Evolutionary conservation across 2,888 invertebrate species (phyloP).

Genomic region (Idaea biselata): DNA sequence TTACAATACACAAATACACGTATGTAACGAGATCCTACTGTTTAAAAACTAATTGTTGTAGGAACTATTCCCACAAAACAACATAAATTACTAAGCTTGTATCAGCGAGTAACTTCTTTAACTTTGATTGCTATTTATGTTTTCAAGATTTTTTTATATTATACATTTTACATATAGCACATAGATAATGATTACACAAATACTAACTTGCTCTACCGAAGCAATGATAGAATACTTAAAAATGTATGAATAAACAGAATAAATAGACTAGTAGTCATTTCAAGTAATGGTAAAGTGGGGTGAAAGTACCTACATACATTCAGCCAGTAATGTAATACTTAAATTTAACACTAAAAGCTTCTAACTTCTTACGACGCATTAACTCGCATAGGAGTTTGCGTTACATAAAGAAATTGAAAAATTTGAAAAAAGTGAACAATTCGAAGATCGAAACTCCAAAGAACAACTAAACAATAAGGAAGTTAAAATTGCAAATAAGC

Average conservation of each 20-base stretch:
- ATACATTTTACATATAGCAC: not conserved
- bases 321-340: conserved; percentile 43
- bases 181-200: not conserved
- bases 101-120: too few species aligned
- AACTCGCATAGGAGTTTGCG: too few species aligned
- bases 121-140: too few species aligned
- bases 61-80: too few species aligned
- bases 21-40: too few species aligned
- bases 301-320: conserved; percentile 62
- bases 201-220: not conserved
- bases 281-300: conserved; percentile 63
- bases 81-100: too few species aligned
- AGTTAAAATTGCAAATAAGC: not conserved
- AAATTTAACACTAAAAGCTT: not conserved
- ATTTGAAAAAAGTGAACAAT: too few species aligned
- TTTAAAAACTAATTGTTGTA: too few species aligned
- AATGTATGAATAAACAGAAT: conserved; percentile 24
- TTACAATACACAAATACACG: conserved; percentile 7
- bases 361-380: not conserved
- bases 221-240: conserved; percentile 14
- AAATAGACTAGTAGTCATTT: conserved; percentile 47
- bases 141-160: too few species aligned
- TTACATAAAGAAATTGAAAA: too few species aligned
- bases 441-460: too few species aligned
- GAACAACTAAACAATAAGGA: not conserved